phyloP scores from a whole-genome alignment of 2,888 invertebrate species.

The Rhabditoides inermis region DNA sequence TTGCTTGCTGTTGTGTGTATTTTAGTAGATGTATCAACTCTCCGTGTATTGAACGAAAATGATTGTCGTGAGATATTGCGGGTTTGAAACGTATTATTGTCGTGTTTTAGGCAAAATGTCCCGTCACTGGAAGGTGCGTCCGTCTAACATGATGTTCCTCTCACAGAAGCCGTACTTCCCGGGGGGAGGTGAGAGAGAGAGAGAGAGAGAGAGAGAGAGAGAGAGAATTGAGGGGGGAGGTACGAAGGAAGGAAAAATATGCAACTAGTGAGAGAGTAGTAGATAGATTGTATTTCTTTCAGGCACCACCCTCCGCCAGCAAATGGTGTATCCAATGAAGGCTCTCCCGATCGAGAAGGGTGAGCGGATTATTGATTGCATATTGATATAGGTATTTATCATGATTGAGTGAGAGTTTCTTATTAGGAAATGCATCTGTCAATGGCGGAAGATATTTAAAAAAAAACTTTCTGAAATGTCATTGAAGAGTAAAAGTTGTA shows the following conservation, averaged over 20 bases:
- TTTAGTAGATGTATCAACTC: not conserved
- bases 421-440: too few relatives aligned
- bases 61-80: not conserved
- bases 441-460: too few relatives aligned
- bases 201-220: too few relatives aligned
- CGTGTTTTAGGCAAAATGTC: constrained; percentile 35
- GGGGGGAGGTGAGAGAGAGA: too few relatives aligned
- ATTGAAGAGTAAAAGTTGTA: not conserved
- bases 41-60: not conserved
- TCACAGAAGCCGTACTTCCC: constrained; percentile 61
- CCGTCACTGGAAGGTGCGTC: constrained; percentile 39
- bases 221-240: too few relatives aligned
- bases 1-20: too few relatives aligned
- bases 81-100: not conserved
- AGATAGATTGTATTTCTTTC: too few relatives aligned
- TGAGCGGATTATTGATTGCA: not conserved
- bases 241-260: too few relatives aligned
- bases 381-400: not conserved
- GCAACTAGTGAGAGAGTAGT: too few relatives aligned
- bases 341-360: constrained; percentile 40
- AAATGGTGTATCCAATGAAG: constrained; percentile 52
- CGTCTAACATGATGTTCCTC: constrained; percentile 55
- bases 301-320: constrained; percentile 57
- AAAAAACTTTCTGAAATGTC: not conserved
- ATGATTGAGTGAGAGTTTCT: not conserved